phyloP scores from a whole-genome alignment of 2,888 invertebrate genomes.

The Phalera bucephala region DNA sequence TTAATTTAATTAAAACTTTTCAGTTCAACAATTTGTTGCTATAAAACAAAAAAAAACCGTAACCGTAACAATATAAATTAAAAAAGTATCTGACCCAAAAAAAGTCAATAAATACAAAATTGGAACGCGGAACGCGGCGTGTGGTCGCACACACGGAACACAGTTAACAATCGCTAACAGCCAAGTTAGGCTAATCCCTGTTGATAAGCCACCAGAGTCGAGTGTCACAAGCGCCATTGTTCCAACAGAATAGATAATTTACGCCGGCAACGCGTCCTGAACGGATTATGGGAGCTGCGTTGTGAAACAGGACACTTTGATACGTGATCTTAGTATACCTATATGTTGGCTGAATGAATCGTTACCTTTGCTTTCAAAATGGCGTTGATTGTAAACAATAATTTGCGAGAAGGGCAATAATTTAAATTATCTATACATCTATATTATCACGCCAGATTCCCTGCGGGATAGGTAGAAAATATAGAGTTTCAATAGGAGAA shows the following conservation, averaged over 20 bases:
- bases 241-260: conserved; percentile 57
- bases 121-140: conserved; percentile 45
- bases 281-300: conserved; percentile 39
- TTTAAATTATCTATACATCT: no score
- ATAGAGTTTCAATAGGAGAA: no score
- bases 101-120: conserved; percentile 29
- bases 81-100: conserved; percentile 12
- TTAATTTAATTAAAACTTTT: no score
- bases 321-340: conserved; percentile 8
- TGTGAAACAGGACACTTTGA: conserved; percentile 16
- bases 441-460: no score
- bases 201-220: conserved; percentile 35
- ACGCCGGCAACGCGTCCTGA: conserved; percentile 33
- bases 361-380: background rate
- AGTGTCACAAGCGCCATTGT: conserved; percentile 43
- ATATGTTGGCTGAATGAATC: conserved; percentile 3
- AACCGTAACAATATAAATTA: background rate
- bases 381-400: no score
- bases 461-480: no score
- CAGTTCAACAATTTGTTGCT: background rate
- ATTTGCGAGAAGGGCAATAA: no score
- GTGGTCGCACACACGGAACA: conserved; percentile 44
- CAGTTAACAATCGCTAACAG: no score
- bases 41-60: background rate
- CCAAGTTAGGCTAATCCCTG: conserved; percentile 53